Conservation (phyloP, 2,113 vertebrate genomes). For the Callipepla californica region DNA sequence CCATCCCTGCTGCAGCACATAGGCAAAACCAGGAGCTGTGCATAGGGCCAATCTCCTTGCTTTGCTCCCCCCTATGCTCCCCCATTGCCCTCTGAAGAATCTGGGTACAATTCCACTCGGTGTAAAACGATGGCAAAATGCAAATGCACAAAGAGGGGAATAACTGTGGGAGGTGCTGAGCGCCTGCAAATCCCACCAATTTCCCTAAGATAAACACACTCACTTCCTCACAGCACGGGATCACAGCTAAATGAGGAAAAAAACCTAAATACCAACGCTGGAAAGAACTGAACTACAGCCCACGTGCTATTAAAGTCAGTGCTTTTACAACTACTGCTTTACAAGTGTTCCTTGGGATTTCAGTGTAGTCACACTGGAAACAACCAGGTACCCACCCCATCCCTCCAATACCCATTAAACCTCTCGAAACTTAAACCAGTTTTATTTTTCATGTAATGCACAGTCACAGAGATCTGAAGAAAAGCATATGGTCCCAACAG, state of each 20-base stretch:
- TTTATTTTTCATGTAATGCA: background rate
- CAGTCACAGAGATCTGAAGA: background rate
- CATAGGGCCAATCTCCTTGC: too few species aligned
- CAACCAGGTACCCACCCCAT: background rate
- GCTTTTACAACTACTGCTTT: conserved; percentile 36
- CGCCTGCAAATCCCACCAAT: conserved; percentile 47
- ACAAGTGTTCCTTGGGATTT: background rate
- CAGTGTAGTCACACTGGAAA: background rate
- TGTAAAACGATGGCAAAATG: background rate
- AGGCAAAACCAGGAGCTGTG: too few species aligned
- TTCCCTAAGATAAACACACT: conserved; percentile 48
- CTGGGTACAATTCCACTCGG: background rate
- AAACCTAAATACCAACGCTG: background rate
- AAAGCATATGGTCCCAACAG: background rate
- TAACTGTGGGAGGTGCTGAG: conserved; percentile 13
- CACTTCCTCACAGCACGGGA: background rate
- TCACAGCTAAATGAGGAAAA: background rate
- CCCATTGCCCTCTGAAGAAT: accelerated
- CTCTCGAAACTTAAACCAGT: background rate
- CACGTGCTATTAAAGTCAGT: conserved; percentile 17
- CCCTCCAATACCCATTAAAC: background rate
- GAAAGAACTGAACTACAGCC: conserved; percentile 14
- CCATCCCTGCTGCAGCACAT: background rate
- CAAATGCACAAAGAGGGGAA: background rate
- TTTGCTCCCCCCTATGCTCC: background rate